These are phyloP conservation scores for Emydocephalus ijimae DNA, from an alignment of 2,113 vertebrate genomes.

Conservation along the genomic window DNA sequence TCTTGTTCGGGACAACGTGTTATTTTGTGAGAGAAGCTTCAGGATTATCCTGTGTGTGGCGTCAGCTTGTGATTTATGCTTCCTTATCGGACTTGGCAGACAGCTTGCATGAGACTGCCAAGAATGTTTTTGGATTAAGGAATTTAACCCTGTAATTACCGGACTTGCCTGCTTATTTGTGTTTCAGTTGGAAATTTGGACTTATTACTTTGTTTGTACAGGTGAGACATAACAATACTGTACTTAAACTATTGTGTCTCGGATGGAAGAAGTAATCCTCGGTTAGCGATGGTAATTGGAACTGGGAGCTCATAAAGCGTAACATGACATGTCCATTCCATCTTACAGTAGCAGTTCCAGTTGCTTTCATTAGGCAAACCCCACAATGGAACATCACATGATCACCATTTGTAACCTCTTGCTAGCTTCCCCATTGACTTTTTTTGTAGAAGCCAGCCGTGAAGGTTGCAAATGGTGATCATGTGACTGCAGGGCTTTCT, in stretches of 20 bases:
- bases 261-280: too few species aligned
- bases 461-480: neutral
- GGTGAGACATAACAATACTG: neutral
- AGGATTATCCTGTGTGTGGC: too few species aligned
- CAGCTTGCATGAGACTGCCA: too few species aligned
- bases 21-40: too few species aligned
- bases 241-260: neutral
- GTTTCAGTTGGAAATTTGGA: too few species aligned
- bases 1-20: too few species aligned
- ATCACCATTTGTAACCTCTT: neutral
- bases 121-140: too few species aligned
- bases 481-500: neutral
- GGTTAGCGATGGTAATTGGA: neutral
- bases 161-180: too few species aligned
- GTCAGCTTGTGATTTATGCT: too few species aligned
- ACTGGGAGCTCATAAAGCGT: neutral
- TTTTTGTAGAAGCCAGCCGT: neutral
- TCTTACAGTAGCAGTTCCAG: neutral
- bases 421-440: neutral
- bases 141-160: too few species aligned
- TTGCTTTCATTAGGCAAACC: neutral
- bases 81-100: too few species aligned
- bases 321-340: neutral
- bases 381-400: neutral
- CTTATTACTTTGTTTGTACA: too few species aligned